Conservation (phyloP, 1,140 invertebrate species). For the Euwallacea similis region DNA sequence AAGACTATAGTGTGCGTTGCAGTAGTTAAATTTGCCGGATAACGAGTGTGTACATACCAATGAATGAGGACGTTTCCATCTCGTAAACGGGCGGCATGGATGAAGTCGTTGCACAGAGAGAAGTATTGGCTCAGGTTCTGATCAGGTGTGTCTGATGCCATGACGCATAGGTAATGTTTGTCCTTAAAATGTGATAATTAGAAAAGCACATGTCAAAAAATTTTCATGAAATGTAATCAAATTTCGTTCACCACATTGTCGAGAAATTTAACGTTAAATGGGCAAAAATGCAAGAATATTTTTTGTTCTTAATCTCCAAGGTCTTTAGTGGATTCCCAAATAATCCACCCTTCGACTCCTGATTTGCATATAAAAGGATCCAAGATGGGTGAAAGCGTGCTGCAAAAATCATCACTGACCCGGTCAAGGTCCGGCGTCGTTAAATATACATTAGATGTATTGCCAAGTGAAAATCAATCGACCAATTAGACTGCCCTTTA, state of each 20-base stretch:
- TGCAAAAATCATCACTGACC: not conserved
- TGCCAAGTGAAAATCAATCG: conserved; percentile 19
- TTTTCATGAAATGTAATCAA: too few species aligned
- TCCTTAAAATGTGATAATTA: conserved; percentile 64
- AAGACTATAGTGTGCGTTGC: conserved; percentile 62
- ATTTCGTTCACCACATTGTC: too few species aligned
- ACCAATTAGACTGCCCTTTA: not conserved
- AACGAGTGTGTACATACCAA: conserved; percentile 66
- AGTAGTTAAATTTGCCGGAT: conserved; percentile 19
- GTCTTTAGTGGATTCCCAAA: too few species aligned
- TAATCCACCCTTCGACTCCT: too few species aligned
- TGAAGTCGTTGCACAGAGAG: conserved; percentile 92
- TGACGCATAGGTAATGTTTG: conserved; percentile 92
- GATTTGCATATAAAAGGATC: too few species aligned
- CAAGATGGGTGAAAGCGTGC: too few species aligned
- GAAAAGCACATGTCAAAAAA: too few species aligned
- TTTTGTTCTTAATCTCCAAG: too few species aligned
- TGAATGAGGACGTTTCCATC: conserved; percentile 94
- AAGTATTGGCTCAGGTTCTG: conserved; percentile 94
- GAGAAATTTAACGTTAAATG: too few species aligned
- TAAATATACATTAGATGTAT: conserved; percentile 17
- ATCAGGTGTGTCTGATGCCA: conserved; percentile 88
- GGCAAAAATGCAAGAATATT: too few species aligned
- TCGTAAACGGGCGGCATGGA: conserved; percentile 83
- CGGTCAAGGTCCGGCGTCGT: not conserved